These are phyloP conservation scores for Strix uralensis DNA, from an alignment of 2,113 vertebrate species.

Conservation along the genomic window DNA sequence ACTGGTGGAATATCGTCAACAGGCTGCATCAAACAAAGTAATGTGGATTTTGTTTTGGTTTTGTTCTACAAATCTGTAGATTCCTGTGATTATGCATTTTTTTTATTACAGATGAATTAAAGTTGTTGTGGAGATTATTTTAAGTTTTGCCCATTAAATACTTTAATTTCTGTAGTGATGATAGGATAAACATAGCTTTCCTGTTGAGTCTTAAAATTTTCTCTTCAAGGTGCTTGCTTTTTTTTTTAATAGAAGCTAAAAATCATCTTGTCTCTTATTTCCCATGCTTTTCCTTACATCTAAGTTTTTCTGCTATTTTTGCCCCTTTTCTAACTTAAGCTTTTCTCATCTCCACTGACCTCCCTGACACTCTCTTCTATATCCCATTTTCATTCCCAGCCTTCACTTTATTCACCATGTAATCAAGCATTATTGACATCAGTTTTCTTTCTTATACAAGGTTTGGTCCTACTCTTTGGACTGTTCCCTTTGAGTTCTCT, in stretches of 20 bases:
- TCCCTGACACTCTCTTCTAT: background rate
- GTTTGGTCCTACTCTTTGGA: background rate
- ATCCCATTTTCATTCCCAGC: background rate
- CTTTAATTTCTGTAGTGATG: background rate
- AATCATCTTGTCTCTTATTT: background rate
- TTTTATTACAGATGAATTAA: background rate
- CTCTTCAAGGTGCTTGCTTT: background rate
- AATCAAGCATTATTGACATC: background rate
- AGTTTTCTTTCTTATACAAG: background rate
- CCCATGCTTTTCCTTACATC: background rate
- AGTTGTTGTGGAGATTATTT: background rate
- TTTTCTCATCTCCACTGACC: background rate
- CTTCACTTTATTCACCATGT: background rate
- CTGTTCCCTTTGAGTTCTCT: background rate
- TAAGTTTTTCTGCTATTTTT: background rate
- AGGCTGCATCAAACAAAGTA: constrained; percentile 39
- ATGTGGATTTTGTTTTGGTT: background rate
- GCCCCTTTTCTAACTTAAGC: background rate
- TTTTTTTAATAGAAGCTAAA: background rate
- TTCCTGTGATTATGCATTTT: background rate
- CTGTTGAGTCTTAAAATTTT: background rate
- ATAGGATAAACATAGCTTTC: background rate
- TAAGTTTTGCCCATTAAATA: background rate
- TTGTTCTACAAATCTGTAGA: background rate
- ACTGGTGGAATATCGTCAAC: constrained; percentile 53